phyloP scores from a whole-genome alignment of 2,113 vertebrate genomes.

The Crotalus tigris region DNA sequence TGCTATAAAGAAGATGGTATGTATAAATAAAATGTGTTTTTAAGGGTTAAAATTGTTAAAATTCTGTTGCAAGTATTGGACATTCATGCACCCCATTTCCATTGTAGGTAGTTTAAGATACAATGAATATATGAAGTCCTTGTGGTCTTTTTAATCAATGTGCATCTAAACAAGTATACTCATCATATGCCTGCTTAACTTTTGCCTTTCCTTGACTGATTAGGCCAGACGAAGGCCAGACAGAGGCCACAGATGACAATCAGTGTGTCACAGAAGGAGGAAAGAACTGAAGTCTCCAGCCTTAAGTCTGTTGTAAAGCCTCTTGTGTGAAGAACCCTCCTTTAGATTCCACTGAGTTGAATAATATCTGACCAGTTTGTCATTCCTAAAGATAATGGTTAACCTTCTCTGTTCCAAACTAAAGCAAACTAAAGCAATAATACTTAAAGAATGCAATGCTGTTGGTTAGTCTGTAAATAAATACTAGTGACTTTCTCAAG shows the following conservation, averaged over 20 bases:
- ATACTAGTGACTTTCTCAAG: not conserved
- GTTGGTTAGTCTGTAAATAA: not conserved
- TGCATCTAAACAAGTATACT: not conserved
- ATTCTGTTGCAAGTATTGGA: not conserved
- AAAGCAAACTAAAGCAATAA: not conserved
- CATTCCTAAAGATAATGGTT: not conserved
- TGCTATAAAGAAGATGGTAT: conserved; percentile 58
- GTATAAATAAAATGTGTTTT: conserved; percentile 21
- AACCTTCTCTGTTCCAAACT: not conserved
- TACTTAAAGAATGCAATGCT: not conserved
- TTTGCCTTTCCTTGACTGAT: not conserved
- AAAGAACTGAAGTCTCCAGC: not conserved
- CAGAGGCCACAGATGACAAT: not conserved
- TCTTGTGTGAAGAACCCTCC: not conserved
- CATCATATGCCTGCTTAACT: not conserved
- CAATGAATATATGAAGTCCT: not conserved
- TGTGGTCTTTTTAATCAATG: not conserved
- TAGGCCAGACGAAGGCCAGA: not conserved
- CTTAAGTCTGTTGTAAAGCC: not conserved
- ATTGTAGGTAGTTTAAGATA: not conserved
- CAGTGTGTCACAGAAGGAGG: not conserved
- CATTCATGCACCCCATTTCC: not conserved
- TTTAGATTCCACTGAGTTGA: not conserved
- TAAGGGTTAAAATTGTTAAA: not conserved
- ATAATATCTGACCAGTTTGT: not conserved